A percentile compares a stretch with the other conserved stretches of the same genome.
These are phyloP conservation scores for Camponotus pennsylvanicus DNA, from an alignment of 1,140 invertebrate genomes.

Conservation along the genomic window DNA sequence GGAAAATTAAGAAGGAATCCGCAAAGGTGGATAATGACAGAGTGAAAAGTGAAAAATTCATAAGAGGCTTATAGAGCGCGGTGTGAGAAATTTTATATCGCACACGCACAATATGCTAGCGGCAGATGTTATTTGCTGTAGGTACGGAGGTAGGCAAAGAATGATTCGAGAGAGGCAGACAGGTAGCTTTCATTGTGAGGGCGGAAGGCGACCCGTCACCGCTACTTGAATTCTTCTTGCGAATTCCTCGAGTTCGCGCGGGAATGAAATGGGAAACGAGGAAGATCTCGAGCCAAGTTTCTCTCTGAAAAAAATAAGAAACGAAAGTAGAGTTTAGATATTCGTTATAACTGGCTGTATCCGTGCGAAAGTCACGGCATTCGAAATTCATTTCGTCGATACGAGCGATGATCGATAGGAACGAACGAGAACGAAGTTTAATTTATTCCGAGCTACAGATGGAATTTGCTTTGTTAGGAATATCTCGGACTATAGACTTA, in stretches of 20 bases:
- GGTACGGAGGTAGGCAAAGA: constrained; percentile 7
- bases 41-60: neutral
- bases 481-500: neutral
- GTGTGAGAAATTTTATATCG: constrained; percentile 41
- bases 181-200: constrained; percentile 28
- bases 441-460: constrained; percentile 15
- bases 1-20: constrained; percentile 9
- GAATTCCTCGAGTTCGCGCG: neutral
- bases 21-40: constrained; percentile 21
- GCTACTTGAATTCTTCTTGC: neutral
- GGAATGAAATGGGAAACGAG: neutral
- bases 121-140: neutral
- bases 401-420: too few species aligned
- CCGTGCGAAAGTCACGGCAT: constrained; percentile 44
- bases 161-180: neutral
- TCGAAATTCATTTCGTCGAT: constrained; percentile 27
- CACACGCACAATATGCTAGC: constrained; percentile 8
- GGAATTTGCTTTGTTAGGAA: neutral
- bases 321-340: neutral
- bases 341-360: constrained; percentile 4
- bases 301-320: neutral
- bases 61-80: neutral
- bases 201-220: neutral
- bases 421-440: neutral
- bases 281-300: neutral